Conservation (phyloP, 2,113 vertebrate genomes). For the Xiphophorus maculatus region DNA sequence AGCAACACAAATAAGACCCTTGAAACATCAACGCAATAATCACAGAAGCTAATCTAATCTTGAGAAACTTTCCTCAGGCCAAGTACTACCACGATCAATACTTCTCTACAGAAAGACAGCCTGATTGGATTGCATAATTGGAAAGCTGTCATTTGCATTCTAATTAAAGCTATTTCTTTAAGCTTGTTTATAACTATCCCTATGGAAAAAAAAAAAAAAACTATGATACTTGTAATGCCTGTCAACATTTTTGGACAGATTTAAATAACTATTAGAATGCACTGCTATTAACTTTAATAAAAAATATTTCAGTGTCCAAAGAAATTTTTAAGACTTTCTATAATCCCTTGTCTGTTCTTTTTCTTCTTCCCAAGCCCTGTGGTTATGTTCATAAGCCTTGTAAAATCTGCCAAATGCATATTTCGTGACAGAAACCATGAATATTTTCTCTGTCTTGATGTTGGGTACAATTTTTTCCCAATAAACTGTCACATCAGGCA, state of each 20-base stretch:
- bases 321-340: not conserved
- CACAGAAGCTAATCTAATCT: constrained; percentile 33
- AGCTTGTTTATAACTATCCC: not conserved
- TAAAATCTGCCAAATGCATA: constrained; percentile 3
- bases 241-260: not conserved
- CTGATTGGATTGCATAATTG: constrained; percentile 20
- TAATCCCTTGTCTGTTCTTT: not conserved
- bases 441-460: constrained; percentile 8
- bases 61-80: constrained; percentile 34
- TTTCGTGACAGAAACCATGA: constrained; percentile 10
- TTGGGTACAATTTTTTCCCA: not conserved
- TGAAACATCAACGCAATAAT: constrained; percentile 16
- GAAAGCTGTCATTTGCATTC: constrained; percentile 11
- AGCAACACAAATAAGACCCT: constrained; percentile 18
- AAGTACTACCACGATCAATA: constrained; percentile 39
- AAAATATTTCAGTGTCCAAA: not conserved
- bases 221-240: not conserved
- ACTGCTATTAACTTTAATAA: not conserved
- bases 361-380: no score
- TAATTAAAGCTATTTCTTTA: not conserved
- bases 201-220: not conserved
- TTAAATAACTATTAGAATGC: not conserved
- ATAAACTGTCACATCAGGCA: constrained; percentile 5
- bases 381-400: constrained; percentile 6
- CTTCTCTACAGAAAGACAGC: not conserved